These are phyloP conservation scores for Pantelozetes paolii DNA, from an alignment of 2,888 invertebrate genomes.

Conservation along the genomic window DNA sequence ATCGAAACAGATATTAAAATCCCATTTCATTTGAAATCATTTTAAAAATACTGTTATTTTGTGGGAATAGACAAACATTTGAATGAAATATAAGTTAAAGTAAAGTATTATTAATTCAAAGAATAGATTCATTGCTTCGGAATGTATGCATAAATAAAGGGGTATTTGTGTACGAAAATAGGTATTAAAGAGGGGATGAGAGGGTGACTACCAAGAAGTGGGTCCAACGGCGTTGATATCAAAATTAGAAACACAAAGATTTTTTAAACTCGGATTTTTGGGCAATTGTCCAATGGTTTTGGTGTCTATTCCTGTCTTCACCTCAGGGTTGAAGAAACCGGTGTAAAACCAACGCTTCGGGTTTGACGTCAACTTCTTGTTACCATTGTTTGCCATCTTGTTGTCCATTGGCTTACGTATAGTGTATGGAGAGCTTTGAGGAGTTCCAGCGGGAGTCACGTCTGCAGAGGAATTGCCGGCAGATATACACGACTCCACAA, in stretches of 20 bases:
- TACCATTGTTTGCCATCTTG: neutral
- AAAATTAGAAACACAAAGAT: conserved; percentile 35
- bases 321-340: neutral
- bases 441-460: conserved; percentile 24
- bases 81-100: neutral
- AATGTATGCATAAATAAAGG: neutral
- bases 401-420: neutral
- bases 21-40: too few relatives aligned
- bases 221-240: conserved; percentile 38
- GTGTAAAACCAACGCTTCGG: conserved; percentile 33
- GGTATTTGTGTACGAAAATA: neutral
- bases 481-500: neutral
- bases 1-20: too few relatives aligned
- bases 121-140: neutral
- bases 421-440: conserved; percentile 22
- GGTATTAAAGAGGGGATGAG: neutral
- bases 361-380: neutral
- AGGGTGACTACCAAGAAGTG: conserved; percentile 26
- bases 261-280: conserved; percentile 20
- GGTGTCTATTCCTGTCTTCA: neutral
- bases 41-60: neutral
- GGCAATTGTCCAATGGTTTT: neutral
- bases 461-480: conserved; percentile 19
- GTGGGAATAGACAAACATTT: neutral
- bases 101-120: neutral